A percentile compares a stretch with the other conserved stretches of the same genome.
Evolutionary conservation across 2,113 vertebrate genomes (phyloP).

Genomic region (Sebastes fasciatus): DNA sequence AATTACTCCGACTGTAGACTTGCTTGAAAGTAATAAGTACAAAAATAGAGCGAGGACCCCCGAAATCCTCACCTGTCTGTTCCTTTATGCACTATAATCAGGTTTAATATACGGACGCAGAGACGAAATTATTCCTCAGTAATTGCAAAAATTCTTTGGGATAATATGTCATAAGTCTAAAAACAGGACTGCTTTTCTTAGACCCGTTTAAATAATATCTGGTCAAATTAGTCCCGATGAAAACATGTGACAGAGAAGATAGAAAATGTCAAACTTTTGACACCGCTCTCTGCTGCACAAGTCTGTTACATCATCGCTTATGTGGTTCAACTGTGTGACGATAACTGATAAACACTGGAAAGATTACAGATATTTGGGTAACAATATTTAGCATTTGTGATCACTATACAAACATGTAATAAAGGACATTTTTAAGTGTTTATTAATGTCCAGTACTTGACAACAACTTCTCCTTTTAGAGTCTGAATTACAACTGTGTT

Average conservation of each 20-base stretch:
- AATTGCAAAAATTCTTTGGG: constrained; percentile 38
- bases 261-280: not conserved
- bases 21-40: not conserved
- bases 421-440: not conserved
- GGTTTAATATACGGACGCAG: not conserved
- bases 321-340: not conserved
- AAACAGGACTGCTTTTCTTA: constrained; percentile 24
- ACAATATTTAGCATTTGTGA: not conserved
- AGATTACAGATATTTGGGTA: not conserved
- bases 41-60: constrained; percentile 6
- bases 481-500: not conserved
- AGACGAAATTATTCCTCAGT: constrained; percentile 27
- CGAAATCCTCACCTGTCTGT: constrained; percentile 18
- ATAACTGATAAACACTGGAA: not conserved
- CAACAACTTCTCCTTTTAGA: not conserved
- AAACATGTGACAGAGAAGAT: not conserved
- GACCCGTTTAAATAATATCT: not conserved
- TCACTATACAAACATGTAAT: not conserved
- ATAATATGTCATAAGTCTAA: constrained; percentile 25
- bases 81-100: constrained; percentile 5
- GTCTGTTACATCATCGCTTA: not conserved
- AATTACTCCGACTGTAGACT: not conserved
- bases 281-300: not conserved
- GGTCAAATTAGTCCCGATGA: not conserved
- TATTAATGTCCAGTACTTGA: not conserved